Conservation (phyloP, 30 jellyfish, hydroid and myxozoan genomes). For the Phacellophora camtschatica region DNA sequence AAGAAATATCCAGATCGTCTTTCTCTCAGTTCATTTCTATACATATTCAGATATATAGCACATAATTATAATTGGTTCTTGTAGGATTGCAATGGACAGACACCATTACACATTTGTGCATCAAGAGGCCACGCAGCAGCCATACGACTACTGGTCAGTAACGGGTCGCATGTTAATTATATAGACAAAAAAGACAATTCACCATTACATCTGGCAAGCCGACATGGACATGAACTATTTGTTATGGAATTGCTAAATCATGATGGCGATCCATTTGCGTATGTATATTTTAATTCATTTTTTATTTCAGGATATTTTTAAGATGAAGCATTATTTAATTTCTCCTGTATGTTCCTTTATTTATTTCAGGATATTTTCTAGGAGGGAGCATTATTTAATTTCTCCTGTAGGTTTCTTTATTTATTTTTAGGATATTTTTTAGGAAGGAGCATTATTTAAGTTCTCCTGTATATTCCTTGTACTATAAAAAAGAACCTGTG, state of each 20-base stretch:
- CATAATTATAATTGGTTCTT: background rate
- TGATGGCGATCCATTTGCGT: slow-evolving; percentile 88
- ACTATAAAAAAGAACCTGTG: too few species aligned
- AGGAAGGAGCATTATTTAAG: too few species aligned
- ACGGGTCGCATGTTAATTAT: slow-evolving; percentile 80
- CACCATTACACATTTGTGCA: slow-evolving; percentile 94
- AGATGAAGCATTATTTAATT: too few species aligned
- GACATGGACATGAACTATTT: slow-evolving; percentile 91
- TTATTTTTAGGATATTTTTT: too few species aligned
- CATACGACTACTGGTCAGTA: slow-evolving; percentile 70
- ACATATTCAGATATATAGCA: background rate
- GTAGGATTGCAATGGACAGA: slow-evolving; percentile 83
- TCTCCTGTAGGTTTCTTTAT: too few species aligned
- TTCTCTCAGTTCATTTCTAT: too few species aligned
- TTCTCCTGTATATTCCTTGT: too few species aligned
- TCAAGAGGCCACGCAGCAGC: slow-evolving; percentile 89
- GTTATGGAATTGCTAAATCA: slow-evolving; percentile 83
- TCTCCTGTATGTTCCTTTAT: too few species aligned
- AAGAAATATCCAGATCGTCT: too few species aligned
- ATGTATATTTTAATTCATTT: slow-evolving; percentile 12
- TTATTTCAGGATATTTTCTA: too few species aligned
- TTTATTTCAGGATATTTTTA: too few species aligned
- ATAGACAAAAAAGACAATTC: slow-evolving; percentile 85
- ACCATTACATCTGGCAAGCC: slow-evolving; percentile 90
- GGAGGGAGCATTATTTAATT: too few species aligned